Percentiles rank a stretch among this genome's conserved stretches.
These are phyloP conservation scores for Notechis scutatus DNA, from an alignment of 2,113 vertebrate species.

Conservation along the genomic window DNA sequence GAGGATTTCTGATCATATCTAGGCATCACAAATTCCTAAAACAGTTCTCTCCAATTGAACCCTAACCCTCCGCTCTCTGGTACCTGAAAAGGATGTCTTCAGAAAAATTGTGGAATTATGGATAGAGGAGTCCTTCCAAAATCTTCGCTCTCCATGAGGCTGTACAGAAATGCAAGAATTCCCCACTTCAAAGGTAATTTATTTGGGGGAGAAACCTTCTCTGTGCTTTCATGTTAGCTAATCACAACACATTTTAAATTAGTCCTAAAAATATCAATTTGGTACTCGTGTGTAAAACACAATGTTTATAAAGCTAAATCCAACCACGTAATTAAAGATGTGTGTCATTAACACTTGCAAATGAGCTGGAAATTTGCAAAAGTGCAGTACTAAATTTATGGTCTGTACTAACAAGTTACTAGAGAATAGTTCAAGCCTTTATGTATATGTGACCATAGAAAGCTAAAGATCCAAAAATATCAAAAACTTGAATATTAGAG, in stretches of 20 bases:
- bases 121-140: background rate
- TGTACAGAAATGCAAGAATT: background rate
- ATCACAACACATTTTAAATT: background rate
- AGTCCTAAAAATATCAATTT: background rate
- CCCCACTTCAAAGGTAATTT: background rate
- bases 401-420: background rate
- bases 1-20: background rate
- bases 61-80: background rate
- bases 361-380: background rate
- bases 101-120: background rate
- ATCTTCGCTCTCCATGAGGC: background rate
- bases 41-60: background rate
- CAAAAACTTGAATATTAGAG: background rate
- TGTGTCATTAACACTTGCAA: conserved; percentile 17
- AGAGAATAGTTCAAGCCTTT: background rate
- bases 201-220: background rate
- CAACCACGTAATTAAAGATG: conserved; percentile 14
- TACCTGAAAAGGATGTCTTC: background rate
- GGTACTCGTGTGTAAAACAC: background rate
- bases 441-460: background rate
- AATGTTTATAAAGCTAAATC: conserved; percentile 21
- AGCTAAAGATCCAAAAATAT: background rate
- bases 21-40: background rate
- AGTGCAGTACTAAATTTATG: background rate
- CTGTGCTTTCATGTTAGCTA: background rate